These are phyloP conservation scores for Ceryle rudis DNA, from an alignment of 2,797 vertebrate genomes.

Conservation along the genomic window DNA sequence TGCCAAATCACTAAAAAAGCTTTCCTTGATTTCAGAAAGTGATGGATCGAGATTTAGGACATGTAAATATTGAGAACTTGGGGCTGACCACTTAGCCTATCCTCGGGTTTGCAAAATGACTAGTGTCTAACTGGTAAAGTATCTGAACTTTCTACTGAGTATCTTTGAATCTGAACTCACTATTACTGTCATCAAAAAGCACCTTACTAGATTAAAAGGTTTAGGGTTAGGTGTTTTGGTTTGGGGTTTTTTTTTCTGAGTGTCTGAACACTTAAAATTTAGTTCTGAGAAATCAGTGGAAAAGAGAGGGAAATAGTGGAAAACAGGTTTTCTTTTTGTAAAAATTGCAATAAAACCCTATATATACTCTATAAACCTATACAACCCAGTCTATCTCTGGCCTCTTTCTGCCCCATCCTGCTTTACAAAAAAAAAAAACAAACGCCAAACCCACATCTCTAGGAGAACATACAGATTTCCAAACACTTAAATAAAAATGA, in stretches of 20 bases:
- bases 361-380: not conserved
- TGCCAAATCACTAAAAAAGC: not conserved
- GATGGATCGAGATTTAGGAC: not conserved
- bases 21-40: not conserved
- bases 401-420: constrained; percentile 33
- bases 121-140: not conserved
- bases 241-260: not conserved
- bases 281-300: not conserved
- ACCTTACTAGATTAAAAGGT: not conserved
- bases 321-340: not conserved
- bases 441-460: not conserved
- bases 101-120: not conserved
- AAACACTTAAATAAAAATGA: constrained; percentile 51
- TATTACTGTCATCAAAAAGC: not conserved
- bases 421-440: constrained; percentile 14
- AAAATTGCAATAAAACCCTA: not conserved
- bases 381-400: not conserved
- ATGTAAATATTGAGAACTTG: not conserved
- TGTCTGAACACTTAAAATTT: not conserved
- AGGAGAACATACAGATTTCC: constrained; percentile 46
- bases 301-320: not conserved
- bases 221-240: no score
- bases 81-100: not conserved
- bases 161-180: not conserved
- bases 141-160: not conserved